These are phyloP conservation scores for Odontamblyopus lacepedii DNA, from an alignment of 2,797 vertebrate genomes.

Conservation along the genomic window DNA sequence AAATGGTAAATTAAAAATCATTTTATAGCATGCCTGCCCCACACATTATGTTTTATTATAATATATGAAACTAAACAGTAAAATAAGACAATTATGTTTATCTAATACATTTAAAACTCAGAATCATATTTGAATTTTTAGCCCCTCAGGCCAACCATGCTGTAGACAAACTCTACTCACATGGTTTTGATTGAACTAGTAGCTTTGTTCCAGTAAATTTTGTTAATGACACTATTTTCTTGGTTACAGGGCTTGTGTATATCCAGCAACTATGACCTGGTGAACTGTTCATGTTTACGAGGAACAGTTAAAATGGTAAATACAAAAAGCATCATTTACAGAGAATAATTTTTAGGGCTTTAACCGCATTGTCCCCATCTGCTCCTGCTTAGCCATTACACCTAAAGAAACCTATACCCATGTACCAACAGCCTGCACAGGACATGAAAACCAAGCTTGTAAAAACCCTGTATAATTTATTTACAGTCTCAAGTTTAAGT, in stretches of 20 bases:
- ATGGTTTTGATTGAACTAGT: conserved; percentile 34
- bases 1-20: neutral
- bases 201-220: conserved; percentile 36
- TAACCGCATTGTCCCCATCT: conserved; percentile 57
- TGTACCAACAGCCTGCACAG: conserved; percentile 20
- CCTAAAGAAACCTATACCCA: conserved; percentile 26
- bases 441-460: conserved; percentile 47
- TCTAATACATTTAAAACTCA: neutral
- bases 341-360: conserved; percentile 37
- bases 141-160: neutral
- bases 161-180: conserved; percentile 21
- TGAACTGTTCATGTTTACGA: conserved; percentile 36
- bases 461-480: conserved; percentile 27
- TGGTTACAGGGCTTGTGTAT: conserved; percentile 25
- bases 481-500: conserved; percentile 60
- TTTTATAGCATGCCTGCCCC: neutral
- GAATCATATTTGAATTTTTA: conserved; percentile 21
- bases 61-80: neutral
- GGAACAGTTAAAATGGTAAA: conserved; percentile 43
- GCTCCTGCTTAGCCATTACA: conserved; percentile 64
- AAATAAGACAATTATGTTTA: neutral
- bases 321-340: conserved; percentile 58
- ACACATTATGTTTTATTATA: neutral
- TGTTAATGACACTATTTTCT: conserved; percentile 39
- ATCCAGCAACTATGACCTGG: conserved; percentile 32